A percentile compares a stretch with the other conserved stretches of the same genome.
phyloP scores from a whole-genome alignment of 2,888 invertebrate genomes.

The Galeopsomyia nigrocyanea region DNA sequence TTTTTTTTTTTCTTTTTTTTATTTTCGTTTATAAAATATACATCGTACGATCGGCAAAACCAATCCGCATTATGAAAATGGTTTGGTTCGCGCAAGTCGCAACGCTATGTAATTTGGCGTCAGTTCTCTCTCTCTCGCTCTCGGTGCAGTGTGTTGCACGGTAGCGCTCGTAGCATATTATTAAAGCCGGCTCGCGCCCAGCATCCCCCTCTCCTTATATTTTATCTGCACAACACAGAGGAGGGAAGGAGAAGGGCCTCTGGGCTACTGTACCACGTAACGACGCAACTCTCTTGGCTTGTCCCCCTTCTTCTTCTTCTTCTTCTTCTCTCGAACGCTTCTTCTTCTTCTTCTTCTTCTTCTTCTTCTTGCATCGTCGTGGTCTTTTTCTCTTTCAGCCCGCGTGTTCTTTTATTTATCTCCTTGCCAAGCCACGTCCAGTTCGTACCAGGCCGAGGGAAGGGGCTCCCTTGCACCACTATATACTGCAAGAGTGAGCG shows the following conservation, averaged over 20 bases:
- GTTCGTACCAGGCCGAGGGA: neutral
- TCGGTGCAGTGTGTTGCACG: neutral
- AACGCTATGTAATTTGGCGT: conserved; percentile 30
- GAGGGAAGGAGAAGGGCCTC: conserved; percentile 19
- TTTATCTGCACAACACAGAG: neutral
- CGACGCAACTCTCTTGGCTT: conserved; percentile 42
- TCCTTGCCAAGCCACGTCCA: conserved; percentile 5
- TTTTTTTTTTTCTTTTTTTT: too few species aligned
- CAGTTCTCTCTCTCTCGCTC: conserved; percentile 7
- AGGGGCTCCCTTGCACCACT: conserved; percentile 1
- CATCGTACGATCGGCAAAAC: conserved; percentile 40
- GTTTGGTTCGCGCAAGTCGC: neutral
- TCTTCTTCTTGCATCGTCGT: conserved; percentile 42
- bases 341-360: conserved; percentile 12
- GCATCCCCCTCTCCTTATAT: conserved; percentile 15
- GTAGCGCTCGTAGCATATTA: conserved; percentile 32
- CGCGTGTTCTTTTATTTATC: conserved; percentile 4
- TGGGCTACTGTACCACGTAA: conserved; percentile 47
- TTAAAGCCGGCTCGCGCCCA: conserved; percentile 35
- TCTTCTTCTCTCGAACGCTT: neutral
- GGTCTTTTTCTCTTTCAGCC: conserved; percentile 41
- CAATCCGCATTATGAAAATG: conserved; percentile 39
- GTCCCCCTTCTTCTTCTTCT: neutral
- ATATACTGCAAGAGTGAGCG: neutral
- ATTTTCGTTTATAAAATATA: too few species aligned